A percentile compares a stretch with the other conserved stretches of the same genome.
phyloP scores from a whole-genome alignment of 2,888 invertebrate genomes.

The Catocala nupta region DNA sequence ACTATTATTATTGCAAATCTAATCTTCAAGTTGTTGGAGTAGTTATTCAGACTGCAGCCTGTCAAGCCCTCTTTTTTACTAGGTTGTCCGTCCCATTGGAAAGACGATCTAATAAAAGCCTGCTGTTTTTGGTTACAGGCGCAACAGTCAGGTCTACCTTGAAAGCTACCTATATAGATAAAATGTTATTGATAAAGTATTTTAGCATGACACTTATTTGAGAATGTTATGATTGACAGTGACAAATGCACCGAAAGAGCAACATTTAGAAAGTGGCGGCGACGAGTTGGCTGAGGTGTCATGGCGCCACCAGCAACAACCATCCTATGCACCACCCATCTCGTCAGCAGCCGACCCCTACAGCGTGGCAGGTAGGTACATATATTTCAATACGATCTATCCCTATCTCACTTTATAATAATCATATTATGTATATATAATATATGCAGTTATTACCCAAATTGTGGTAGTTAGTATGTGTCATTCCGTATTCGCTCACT shows the following conservation, averaged over 20 bases:
- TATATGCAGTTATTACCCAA: conserved; percentile 9
- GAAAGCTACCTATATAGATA: too few relatives aligned
- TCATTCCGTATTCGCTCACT: conserved; percentile 17
- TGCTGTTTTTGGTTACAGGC: too few relatives aligned
- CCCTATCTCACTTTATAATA: conserved; percentile 2
- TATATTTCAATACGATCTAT: conserved; percentile 39
- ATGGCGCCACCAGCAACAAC: conserved; percentile 91
- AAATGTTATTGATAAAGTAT: too few relatives aligned
- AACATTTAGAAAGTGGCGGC: conserved; percentile 90
- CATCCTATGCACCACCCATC: conserved; percentile 88
- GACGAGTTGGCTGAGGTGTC: conserved; percentile 92
- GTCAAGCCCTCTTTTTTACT: too few relatives aligned
- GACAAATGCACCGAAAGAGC: conserved; percentile 93
- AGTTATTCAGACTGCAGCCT: too few relatives aligned
- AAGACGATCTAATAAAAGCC: too few relatives aligned
- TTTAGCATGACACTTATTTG: background rate
- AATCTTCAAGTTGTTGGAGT: too few relatives aligned
- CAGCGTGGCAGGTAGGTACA: conserved; percentile 88
- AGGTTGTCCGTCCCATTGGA: too few relatives aligned
- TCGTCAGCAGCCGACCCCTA: conserved; percentile 91
- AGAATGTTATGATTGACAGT: conserved; percentile 74
- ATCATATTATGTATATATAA: conserved; percentile 5
- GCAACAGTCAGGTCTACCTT: too few relatives aligned
- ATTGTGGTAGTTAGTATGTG: conserved; percentile 13
- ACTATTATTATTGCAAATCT: too few relatives aligned